Percentiles rank a stretch among this genome's conserved stretches.
Evolutionary conservation across 2,888 invertebrate genomes (phyloP).

Genomic region (Drosophila tripunctata): DNA sequence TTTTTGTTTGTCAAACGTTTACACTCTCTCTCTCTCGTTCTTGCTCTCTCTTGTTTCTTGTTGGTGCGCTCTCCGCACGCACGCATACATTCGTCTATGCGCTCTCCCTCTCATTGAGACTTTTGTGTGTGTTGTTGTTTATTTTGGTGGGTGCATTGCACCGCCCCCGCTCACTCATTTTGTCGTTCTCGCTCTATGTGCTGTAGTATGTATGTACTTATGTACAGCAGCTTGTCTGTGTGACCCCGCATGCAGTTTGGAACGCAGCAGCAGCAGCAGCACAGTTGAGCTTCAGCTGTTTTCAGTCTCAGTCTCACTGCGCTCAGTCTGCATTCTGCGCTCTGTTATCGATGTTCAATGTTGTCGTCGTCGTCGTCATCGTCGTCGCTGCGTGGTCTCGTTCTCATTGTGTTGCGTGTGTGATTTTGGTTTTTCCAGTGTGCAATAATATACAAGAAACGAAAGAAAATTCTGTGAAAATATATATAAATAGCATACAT

Average conservation of each 20-base stretch:
- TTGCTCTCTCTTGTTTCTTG: not conserved
- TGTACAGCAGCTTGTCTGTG: constrained; percentile 12
- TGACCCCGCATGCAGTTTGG: constrained; percentile 55
- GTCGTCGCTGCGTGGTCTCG: constrained; percentile 14
- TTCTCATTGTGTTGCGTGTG: constrained; percentile 61
- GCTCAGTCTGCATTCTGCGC: constrained; percentile 69
- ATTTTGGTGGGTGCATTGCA: constrained; percentile 70
- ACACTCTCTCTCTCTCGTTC: constrained; percentile 24
- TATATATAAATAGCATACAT: constrained; percentile 4
- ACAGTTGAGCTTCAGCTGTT: constrained; percentile 59
- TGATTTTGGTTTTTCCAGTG: constrained; percentile 62
- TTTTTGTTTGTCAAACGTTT: constrained; percentile 47
- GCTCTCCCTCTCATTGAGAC: constrained; percentile 65
- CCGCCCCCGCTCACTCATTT: constrained; percentile 58
- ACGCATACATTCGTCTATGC: constrained; percentile 3
- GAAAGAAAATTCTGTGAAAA: not conserved
- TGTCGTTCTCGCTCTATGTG: constrained; percentile 15
- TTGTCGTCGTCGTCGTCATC: constrained; percentile 36
- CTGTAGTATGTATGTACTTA: constrained; percentile 6
- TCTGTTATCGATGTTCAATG: constrained; percentile 66
- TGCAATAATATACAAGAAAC: constrained; percentile 32
- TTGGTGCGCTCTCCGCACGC: constrained; percentile 3
- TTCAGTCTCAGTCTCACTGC: no score
- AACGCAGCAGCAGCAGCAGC: constrained; percentile 37
- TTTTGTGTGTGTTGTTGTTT: constrained; percentile 46